These are phyloP conservation scores for Macropodus opercularis DNA, from an alignment of 2,797 vertebrate species.

Conservation along the genomic window DNA sequence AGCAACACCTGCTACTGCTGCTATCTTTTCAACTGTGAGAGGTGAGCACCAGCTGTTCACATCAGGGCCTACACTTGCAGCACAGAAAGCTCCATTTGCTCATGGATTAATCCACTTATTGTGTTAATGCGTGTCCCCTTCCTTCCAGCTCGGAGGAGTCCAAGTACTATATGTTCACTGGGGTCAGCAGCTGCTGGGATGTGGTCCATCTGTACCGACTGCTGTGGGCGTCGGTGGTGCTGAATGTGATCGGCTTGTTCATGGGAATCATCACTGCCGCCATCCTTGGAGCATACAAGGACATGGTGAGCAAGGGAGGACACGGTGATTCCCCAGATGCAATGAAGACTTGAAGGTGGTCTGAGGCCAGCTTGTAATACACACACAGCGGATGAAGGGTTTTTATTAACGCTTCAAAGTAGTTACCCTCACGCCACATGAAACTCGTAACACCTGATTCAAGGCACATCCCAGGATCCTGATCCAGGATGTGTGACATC, in stretches of 20 bases:
- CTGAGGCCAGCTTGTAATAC: not conserved
- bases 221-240: conserved; percentile 89
- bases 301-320: conserved; percentile 79
- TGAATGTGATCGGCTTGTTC: conserved; percentile 88
- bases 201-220: conserved; percentile 90
- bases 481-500: not conserved
- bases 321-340: too few relatives aligned
- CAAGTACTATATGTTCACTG: conserved; percentile 87
- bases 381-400: not conserved
- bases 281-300: conserved; percentile 93
- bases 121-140: not conserved
- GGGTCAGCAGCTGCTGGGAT: conserved; percentile 89
- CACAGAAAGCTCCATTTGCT: not conserved
- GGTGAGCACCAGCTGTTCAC: conserved; percentile 70
- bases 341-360: conserved; percentile 1
- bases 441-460: not conserved
- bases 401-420: conserved; percentile 7
- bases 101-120: not conserved
- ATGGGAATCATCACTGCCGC: conserved; percentile 91
- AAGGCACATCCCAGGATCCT: not conserved
- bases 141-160: conserved; percentile 80
- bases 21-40: conserved; percentile 91
- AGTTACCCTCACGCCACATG: not conserved
- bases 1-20: conserved; percentile 98
- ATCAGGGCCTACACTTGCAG: not conserved